A percentile compares a stretch with the other conserved stretches of the same genome.
phyloP scores from a whole-genome alignment of 1,140 invertebrate genomes.

The Sycophila sp. region DNA sequence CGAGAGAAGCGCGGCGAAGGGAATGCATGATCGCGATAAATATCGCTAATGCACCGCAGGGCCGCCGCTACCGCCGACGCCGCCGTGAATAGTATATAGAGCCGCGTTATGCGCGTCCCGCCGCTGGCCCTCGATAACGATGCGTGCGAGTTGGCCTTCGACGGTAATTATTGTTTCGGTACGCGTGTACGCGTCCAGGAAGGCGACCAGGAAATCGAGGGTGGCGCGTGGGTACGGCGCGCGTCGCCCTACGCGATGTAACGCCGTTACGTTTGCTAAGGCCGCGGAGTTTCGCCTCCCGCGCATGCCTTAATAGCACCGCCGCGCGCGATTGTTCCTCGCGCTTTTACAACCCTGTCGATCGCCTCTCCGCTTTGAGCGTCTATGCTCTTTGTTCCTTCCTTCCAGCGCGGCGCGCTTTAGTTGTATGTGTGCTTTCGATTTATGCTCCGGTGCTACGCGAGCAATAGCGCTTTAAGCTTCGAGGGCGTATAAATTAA shows the following conservation, averaged over 20 bases:
- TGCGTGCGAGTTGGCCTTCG: not conserved
- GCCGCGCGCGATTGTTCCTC: no score
- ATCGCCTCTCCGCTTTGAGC: no score
- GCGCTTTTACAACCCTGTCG: no score
- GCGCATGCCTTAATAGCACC: no score
- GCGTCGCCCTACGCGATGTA: not conserved
- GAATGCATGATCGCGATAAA: constrained; percentile 42
- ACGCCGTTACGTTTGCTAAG: not conserved
- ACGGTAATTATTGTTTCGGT: not conserved
- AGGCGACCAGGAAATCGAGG: not conserved
- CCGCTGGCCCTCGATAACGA: no score
- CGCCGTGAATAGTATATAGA: constrained; percentile 24
- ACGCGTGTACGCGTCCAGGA: not conserved
- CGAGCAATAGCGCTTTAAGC: no score
- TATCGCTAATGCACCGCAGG: constrained; percentile 44
- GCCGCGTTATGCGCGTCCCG: not conserved
- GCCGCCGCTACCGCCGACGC: no score
- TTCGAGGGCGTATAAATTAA: no score
- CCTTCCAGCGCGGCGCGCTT: no score
- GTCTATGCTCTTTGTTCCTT: no score
- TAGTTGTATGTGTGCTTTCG: no score
- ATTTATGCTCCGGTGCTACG: no score
- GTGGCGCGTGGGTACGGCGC: not conserved
- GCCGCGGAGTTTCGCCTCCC: not conserved
- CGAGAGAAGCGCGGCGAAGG: constrained; percentile 18